phyloP scores from a whole-genome alignment of 2,797 vertebrate genomes.

The Alca torda region DNA sequence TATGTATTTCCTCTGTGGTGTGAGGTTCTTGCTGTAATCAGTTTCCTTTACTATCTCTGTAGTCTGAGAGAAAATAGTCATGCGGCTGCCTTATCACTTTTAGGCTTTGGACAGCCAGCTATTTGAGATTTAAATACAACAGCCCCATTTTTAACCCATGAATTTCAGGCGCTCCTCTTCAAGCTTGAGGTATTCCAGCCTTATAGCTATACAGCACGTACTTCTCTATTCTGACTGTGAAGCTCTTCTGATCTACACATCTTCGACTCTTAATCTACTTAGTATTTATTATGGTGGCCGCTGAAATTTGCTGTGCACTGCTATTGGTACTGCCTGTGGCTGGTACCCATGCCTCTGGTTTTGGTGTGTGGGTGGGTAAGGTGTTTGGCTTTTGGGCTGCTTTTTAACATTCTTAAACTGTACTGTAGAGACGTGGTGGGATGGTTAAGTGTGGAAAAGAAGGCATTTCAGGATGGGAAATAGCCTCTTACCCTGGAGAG shows the following conservation, averaged over 20 bases:
- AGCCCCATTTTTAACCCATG: not conserved
- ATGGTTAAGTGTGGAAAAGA: not conserved
- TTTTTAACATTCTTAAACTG: not conserved
- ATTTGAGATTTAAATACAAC: conserved; percentile 45
- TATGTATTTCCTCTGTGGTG: conserved; percentile 32
- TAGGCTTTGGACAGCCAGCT: conserved; percentile 34
- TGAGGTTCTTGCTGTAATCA: conserved; percentile 17
- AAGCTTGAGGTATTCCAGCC: not conserved
- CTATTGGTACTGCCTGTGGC: not conserved
- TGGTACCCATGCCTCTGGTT: fast-evolving
- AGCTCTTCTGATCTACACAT: not conserved
- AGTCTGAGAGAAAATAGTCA: conserved; percentile 30
- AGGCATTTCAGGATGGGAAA: not conserved
- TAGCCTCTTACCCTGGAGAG: not conserved
- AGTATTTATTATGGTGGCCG: not conserved
- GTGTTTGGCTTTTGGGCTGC: not conserved
- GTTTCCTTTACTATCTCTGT: conserved; percentile 34
- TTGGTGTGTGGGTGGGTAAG: not conserved
- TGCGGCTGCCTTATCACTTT: not conserved
- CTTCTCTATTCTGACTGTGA: not conserved
- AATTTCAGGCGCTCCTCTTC: not conserved
- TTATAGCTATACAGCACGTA: not conserved
- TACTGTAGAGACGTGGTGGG: not conserved
- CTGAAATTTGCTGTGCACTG: not conserved
- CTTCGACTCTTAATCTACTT: not conserved